phyloP scores from a whole-genome alignment of 1,140 invertebrate genomes.

The Calephelis virginiensis region DNA sequence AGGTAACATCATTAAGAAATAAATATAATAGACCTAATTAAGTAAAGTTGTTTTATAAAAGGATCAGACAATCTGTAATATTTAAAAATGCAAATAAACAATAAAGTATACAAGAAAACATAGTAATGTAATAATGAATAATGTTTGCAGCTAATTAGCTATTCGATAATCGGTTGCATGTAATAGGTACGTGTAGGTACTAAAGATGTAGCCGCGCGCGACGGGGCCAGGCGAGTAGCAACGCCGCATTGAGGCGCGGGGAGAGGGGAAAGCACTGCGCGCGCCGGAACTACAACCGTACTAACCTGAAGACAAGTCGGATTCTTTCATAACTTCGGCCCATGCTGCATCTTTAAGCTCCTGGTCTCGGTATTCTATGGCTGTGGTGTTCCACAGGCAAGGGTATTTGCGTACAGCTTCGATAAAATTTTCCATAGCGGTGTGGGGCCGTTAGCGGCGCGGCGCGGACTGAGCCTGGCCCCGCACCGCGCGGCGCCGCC shows the following conservation, averaged over 20 bases:
- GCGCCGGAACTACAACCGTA: slow-evolving; percentile 10
- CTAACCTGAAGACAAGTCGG: slow-evolving; percentile 65
- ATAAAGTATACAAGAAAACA: too few species aligned
- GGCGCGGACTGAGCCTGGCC: slow-evolving; percentile 32
- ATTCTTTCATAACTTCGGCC: slow-evolving; percentile 70
- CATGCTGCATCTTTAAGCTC: slow-evolving; percentile 71
- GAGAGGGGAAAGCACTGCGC: slow-evolving; percentile 19
- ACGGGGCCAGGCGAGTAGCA: slow-evolving; percentile 14
- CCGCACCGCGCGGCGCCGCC: slow-evolving; percentile 24
- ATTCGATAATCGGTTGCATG: not conserved
- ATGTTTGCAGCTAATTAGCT: not conserved
- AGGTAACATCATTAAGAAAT: too few species aligned
- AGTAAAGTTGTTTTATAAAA: too few species aligned
- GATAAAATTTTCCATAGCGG: slow-evolving; percentile 66
- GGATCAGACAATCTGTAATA: too few species aligned
- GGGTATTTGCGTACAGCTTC: slow-evolving; percentile 65
- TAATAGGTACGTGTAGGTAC: not conserved
- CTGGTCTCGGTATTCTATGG: slow-evolving; percentile 69
- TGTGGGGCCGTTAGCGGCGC: slow-evolving; percentile 34
- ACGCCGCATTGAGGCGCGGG: slow-evolving; percentile 10
- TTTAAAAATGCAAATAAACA: too few species aligned
- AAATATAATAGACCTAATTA: too few species aligned
- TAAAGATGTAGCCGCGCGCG: not conserved
- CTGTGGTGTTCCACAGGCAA: slow-evolving; percentile 69
- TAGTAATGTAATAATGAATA: too few species aligned